Evolutionary conservation across 2,888 invertebrate genomes (phyloP).

Genomic region (Leuctra nigra): DNA sequence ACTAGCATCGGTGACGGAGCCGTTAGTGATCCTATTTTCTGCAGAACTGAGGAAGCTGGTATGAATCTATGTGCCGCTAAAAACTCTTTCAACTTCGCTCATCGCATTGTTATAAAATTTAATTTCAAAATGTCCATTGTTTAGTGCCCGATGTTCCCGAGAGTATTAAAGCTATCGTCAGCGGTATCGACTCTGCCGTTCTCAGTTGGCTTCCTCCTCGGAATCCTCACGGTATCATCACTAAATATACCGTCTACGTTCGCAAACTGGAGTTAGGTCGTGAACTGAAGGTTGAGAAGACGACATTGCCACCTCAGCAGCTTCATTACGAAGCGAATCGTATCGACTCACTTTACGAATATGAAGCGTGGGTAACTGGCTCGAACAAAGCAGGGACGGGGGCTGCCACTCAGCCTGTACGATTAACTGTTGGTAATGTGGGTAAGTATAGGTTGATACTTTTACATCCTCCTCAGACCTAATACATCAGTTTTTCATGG

Average conservation of each 20-base stretch:
- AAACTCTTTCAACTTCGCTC: no score
- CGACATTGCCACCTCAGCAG: constrained; percentile 25
- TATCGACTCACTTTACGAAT: constrained; percentile 47
- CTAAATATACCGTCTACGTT: constrained; percentile 55
- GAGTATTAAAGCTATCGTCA: constrained; percentile 53
- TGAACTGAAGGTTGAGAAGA: constrained; percentile 37
- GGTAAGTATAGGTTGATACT: no score
- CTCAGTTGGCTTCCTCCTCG: constrained; percentile 59
- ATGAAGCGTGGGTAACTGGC: constrained; percentile 56
- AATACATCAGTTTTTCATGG: no score
- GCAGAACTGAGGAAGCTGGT: constrained; percentile 55
- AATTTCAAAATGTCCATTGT: no score
- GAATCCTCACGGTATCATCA: constrained; percentile 54
- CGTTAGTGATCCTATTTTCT: constrained; percentile 47
- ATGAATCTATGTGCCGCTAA: constrained; percentile 25
- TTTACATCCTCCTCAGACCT: no score
- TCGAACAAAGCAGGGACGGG: constrained; percentile 56
- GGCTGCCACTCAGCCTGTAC: constrained; percentile 49
- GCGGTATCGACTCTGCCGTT: constrained; percentile 50
- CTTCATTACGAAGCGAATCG: constrained; percentile 47
- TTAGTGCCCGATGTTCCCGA: constrained; percentile 54
- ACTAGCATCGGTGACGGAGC: constrained; percentile 57
- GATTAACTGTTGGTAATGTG: constrained; percentile 34
- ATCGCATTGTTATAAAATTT: no score
- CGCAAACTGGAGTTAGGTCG: constrained; percentile 48